Conservation (phyloP, 2,797 vertebrate species). For the Gymnoscopelus braueri region DNA sequence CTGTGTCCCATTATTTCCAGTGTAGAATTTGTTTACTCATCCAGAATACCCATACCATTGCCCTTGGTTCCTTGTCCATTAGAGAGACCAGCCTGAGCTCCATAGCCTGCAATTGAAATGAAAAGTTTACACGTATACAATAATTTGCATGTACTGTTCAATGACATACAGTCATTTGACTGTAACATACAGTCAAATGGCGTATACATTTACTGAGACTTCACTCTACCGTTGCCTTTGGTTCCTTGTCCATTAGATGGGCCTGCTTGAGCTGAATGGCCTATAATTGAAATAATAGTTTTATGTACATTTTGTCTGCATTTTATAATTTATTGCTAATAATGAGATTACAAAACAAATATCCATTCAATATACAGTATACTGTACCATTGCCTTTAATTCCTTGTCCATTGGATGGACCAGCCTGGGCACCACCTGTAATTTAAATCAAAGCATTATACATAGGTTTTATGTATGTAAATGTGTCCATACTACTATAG, state of each 20-base stretch:
- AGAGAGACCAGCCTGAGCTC: background rate
- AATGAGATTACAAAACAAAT: background rate
- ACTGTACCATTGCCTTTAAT: constrained; percentile 24
- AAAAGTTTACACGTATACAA: background rate
- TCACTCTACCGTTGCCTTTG: constrained; percentile 55
- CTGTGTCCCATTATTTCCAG: no score
- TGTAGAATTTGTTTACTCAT: background rate
- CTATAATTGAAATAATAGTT: constrained; percentile 29
- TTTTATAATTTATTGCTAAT: background rate
- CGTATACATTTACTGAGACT: background rate
- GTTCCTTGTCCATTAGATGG: constrained; percentile 43
- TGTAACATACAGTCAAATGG: background rate
- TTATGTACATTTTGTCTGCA: no score
- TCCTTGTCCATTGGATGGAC: constrained; percentile 17
- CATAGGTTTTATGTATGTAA: no score
- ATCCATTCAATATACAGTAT: background rate
- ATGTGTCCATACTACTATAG: no score
- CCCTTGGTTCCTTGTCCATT: constrained; percentile 11
- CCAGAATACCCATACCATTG: constrained; percentile 2
- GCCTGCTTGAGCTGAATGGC: constrained; percentile 44
- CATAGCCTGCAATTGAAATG: constrained; percentile 9
- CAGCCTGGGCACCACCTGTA: constrained; percentile 20
- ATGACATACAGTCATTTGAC: no score
- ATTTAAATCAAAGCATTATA: background rate
- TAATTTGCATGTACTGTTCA: background rate